Base-by-base conservation (phyloP, 2,888 invertebrate species). In the Eupithecia tripunctaria region DNA sequence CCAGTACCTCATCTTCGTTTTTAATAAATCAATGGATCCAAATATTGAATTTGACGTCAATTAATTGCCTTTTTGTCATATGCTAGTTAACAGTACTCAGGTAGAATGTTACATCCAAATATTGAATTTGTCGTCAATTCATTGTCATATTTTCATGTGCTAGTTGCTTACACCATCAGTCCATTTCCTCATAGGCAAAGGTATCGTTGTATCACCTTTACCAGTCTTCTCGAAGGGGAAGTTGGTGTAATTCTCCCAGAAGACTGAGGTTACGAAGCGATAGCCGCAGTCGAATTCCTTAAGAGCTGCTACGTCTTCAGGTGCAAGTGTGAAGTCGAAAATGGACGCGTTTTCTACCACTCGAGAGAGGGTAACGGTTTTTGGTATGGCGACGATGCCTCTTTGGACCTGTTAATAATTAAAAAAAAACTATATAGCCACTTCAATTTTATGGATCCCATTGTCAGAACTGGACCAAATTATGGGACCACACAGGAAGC, bases 321-420 rank as follows among this genome's bases (percentile, higher is more conserved):
- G 56, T 62, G 75, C 75, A 27, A 80, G 70, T 0, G 82, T 76
- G 73, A 91, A 91, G 73, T 91, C 90, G 78, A 90, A 91, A 15
- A 91, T 89, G 0, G 86, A 84, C 0, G 88, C 89, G 80, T 91
- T 91, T 66, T 90, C 90, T 0, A 88, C 14, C 0, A 88, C 84
- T 0, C 91, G 81, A 0, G 79, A 74, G 29, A 85, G 86, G 0
- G 90, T 88, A 1, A 88, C 68, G 0, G 90, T 88, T 76, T 91
- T 91, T 3, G 91, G 91, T 4, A 91, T 88, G 27, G 79, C 81
- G 7, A 85, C 80, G 2, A 91, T 80, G 14, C 88, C 88, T 2
- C 89, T 85, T 81, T 91, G 89, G 73, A 83, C 88, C 91, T 91
- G 86, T 25, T 12, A n/a, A n/a, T n/a, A n/a, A n/a, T n/a, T n/a